These are phyloP conservation scores for Lepus oiostolus DNA, from an alignment of 2,797 vertebrate genomes.

Conservation along the genomic window DNA sequence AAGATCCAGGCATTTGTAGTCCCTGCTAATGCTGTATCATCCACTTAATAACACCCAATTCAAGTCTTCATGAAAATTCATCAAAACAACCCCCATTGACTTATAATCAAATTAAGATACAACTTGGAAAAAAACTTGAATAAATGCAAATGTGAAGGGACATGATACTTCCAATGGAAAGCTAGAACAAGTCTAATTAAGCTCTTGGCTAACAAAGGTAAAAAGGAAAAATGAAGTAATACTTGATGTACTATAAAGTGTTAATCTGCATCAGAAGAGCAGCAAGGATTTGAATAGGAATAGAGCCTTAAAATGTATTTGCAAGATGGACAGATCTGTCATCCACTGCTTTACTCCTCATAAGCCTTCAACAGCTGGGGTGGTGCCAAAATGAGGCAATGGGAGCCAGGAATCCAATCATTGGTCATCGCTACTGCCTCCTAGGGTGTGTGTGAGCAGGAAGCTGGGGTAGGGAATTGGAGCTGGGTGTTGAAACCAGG, in stretches of 20 bases:
- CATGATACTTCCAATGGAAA: neutral
- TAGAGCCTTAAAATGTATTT: neutral
- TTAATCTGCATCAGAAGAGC: neutral
- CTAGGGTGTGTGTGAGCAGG: too few relatives aligned
- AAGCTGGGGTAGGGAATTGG: too few relatives aligned
- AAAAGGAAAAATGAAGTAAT: neutral
- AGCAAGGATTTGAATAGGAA: neutral
- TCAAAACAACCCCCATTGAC: neutral
- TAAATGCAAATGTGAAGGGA: neutral
- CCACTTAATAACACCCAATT: neutral
- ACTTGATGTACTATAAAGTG: neutral
- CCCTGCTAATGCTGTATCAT: neutral
- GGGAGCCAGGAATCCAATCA: too few relatives aligned
- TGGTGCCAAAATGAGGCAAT: too few relatives aligned
- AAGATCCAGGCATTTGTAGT: neutral
- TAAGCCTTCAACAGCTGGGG: too few relatives aligned
- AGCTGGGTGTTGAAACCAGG: too few relatives aligned
- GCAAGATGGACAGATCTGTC: too few relatives aligned
- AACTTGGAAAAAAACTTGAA: slow-evolving; percentile 39
- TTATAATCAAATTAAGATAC: slow-evolving; percentile 38
- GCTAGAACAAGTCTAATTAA: neutral
- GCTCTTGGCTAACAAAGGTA: neutral
- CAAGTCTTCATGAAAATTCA: neutral
- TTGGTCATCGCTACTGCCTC: too few relatives aligned
- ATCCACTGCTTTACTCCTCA: too few relatives aligned